These are phyloP conservation scores for Smittia aterrima DNA, from an alignment of 2,888 invertebrate species.

Conservation along the genomic window DNA sequence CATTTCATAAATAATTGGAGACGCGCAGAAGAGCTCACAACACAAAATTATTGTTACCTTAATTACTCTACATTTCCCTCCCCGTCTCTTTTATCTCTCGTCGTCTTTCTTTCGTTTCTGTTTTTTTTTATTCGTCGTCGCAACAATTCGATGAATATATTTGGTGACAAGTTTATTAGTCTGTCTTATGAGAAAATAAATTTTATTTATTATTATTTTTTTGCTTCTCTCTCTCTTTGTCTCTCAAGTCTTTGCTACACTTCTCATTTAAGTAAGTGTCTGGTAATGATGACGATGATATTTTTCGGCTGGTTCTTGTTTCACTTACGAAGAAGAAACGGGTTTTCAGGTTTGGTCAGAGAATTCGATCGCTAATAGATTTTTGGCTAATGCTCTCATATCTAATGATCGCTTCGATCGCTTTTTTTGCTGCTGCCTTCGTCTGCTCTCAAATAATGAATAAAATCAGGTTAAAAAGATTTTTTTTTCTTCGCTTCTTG, in stretches of 20 bases:
- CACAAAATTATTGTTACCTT: conserved; percentile 39
- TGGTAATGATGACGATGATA: conserved; percentile 21
- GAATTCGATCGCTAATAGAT: conserved; percentile 13
- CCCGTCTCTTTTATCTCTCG: conserved; percentile 36
- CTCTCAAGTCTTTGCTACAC: conserved; percentile 1
- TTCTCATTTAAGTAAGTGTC: conserved; percentile 5
- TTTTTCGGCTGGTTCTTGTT: conserved; percentile 8
- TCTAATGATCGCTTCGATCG: conserved; percentile 1
- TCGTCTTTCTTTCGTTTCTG: background rate
- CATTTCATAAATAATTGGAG: background rate
- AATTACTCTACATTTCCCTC: conserved; percentile 37
- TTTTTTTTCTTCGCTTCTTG: background rate
- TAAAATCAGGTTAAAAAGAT: conserved; percentile 13
- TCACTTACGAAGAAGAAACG: conserved; percentile 5
- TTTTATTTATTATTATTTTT: conserved; percentile 37
- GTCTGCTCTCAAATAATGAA: conserved; percentile 22
- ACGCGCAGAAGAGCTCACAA: background rate
- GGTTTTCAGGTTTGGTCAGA: background rate
- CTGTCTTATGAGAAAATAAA: conserved; percentile 37
- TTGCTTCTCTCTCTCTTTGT: background rate
- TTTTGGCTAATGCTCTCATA: conserved; percentile 14
- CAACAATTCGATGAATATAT: conserved; percentile 40
- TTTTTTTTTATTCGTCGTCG: conserved; percentile 9
- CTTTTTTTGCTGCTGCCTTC: background rate
- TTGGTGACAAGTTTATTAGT: conserved; percentile 42